phyloP scores from a whole-genome alignment of 2,888 invertebrate genomes.

The Malacosoma neustria region DNA sequence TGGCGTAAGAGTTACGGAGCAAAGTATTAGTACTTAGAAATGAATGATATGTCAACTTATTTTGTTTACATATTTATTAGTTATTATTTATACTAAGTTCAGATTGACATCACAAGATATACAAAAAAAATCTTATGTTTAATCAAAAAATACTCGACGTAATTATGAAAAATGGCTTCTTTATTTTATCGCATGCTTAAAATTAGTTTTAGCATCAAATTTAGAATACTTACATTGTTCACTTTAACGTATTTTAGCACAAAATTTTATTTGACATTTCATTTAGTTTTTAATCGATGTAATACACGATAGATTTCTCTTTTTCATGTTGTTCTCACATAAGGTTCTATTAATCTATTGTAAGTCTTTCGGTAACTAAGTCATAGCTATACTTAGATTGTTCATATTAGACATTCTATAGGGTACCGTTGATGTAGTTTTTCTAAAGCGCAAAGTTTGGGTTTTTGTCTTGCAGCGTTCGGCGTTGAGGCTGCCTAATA shows the following conservation, averaged over 20 bases:
- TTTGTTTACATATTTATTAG: too few species aligned
- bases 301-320: not conserved
- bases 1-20: too few species aligned
- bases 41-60: too few species aligned
- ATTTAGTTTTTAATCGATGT: conserved; percentile 2
- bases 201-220: not conserved
- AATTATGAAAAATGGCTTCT: too few species aligned
- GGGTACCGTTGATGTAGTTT: not conserved
- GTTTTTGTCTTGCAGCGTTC: not conserved
- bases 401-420: conserved; percentile 33
- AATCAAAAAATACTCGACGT: too few species aligned
- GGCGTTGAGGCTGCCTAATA: too few species aligned
- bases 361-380: conserved; percentile 62
- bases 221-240: not conserved
- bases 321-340: conserved; percentile 7
- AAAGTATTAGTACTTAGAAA: too few species aligned
- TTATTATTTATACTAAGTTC: too few species aligned
- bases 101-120: too few species aligned
- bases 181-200: not conserved
- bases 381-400: conserved; percentile 52
- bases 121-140: too few species aligned
- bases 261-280: conserved; percentile 9
- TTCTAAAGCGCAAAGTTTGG: not conserved
- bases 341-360: conserved; percentile 41
- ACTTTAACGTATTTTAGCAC: conserved; percentile 10